Base-by-base conservation (phyloP, 2,888 invertebrate genomes). In the Cerceris rybyensis region DNA sequence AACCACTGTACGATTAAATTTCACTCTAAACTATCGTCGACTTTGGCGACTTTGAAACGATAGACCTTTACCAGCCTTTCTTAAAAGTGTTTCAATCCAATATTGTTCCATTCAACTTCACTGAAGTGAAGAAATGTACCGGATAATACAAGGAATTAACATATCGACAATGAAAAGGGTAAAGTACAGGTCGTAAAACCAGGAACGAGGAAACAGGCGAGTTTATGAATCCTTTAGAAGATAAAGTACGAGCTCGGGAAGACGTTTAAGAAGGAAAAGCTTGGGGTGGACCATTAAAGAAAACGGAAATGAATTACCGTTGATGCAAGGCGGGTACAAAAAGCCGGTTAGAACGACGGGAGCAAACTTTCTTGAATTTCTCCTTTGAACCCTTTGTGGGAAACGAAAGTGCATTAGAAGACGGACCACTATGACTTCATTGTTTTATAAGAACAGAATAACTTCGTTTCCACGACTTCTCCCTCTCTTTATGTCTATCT, bases 181-280 rank as follows among this genome's bases (percentile, higher is more conserved):
- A 7, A 1, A n/a, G 11, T 64, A 64, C 64, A 63, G 54, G 11
- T 13, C 41, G 17, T 68, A 68, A 69, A 68, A 58, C 50, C 42
- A 63, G 39, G 60, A 49, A 16, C 49, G 54, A 49, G 57, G 50
- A 61, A 70, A 65, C 54, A 42, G 41, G 52, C 42, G 42, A 70
- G 52, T 75, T 71, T 71, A 75, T 71, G 67, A 75, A 63, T 71
- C 66, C 39, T 70, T 52, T 60, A 61, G 49, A 64, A 42, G 59
- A 49, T 69, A 60, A 61, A 71, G 65, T 57, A 42, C 43, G 14
- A n/a, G 42, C 7, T 7, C 16, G 13, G 28, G 43, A 52, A 58
- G n/a, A 42, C 59, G 64, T 52, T 59, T 43, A 57, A 63, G 57
- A 28, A 54, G 28, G 28, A 11, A 39, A 16, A 55, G 46, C 59